phyloP scores from a whole-genome alignment of 1,140 invertebrate genomes.

The Drosophila sp. region DNA sequence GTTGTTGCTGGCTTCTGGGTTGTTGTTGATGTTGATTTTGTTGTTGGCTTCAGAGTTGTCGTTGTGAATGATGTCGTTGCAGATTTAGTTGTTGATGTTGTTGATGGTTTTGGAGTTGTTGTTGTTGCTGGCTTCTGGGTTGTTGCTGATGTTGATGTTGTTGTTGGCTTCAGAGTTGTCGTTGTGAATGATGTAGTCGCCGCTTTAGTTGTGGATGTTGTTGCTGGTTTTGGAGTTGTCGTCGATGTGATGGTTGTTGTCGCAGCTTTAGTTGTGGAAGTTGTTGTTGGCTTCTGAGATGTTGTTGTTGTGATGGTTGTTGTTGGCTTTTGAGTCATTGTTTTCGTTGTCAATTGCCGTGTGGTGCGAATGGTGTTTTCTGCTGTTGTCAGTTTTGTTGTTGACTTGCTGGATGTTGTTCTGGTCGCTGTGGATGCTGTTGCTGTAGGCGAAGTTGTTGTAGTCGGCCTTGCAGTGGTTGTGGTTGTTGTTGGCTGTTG shows the following conservation, averaged over 20 bases:
- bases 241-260: conserved; percentile 6
- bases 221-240: conserved; percentile 6
- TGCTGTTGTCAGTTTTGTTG: conserved; percentile 3
- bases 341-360: not conserved
- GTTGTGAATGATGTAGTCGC: conserved; percentile 15
- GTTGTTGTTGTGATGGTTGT: conserved; percentile 21
- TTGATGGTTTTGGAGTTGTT: not conserved
- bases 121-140: conserved; percentile 9
- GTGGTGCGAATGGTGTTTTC: conserved; percentile 9
- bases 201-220: conserved; percentile 8
- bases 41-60: conserved; percentile 6
- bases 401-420: conserved; percentile 47
- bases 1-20: not conserved
- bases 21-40: conserved; percentile 1
- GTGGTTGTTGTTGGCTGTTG: conserved; percentile 8
- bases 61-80: conserved; percentile 10
- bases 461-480: not conserved
- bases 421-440: conserved; percentile 1
- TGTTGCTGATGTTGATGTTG: not conserved
- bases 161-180: not conserved
- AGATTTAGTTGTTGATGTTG: not conserved
- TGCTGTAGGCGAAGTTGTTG: not conserved
- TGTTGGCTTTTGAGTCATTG: conserved; percentile 11
- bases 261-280: conserved; percentile 6
- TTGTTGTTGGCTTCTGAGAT: conserved; percentile 3